These are phyloP conservation scores for Cataglyphis cursor DNA, from an alignment of 2,888 invertebrate species.

Conservation along the genomic window DNA sequence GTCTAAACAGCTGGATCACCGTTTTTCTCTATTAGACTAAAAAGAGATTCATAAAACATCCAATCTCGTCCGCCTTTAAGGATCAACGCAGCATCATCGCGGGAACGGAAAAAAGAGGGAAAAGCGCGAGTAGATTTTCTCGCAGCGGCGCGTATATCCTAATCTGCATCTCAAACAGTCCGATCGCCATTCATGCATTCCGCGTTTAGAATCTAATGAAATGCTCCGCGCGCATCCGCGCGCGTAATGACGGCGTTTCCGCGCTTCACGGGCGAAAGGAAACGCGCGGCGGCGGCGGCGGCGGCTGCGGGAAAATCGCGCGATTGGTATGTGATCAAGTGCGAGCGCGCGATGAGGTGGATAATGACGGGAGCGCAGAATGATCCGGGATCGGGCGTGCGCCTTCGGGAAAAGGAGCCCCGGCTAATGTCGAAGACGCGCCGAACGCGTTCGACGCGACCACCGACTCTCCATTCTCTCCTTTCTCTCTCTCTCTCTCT, in stretches of 20 bases:
- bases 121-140: neutral
- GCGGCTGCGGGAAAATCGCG: conserved; percentile 33
- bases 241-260: conserved; percentile 45
- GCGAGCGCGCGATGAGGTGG: conserved; percentile 25
- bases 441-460: conserved; percentile 62
- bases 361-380: conserved; percentile 35
- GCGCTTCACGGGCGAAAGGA: neutral
- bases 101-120: neutral
- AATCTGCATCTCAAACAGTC: conserved; percentile 36
- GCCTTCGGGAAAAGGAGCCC: conserved; percentile 30
- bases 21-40: neutral
- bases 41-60: conserved; percentile 6
- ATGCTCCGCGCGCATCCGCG: conserved; percentile 26
- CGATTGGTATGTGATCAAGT: neutral
- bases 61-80: neutral
- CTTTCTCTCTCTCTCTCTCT: conserved; percentile 68
- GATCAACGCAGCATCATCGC: neutral
- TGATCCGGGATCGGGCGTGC: conserved; percentile 26
- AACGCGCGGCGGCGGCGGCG: neutral
- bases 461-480: conserved; percentile 74
- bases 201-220: conserved; percentile 34
- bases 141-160: conserved; percentile 6
- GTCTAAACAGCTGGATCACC: neutral
- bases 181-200: conserved; percentile 3
- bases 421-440: conserved; percentile 31